Conservation (phyloP, 2,797 vertebrate genomes). For the Lycodopsis pacificus region DNA sequence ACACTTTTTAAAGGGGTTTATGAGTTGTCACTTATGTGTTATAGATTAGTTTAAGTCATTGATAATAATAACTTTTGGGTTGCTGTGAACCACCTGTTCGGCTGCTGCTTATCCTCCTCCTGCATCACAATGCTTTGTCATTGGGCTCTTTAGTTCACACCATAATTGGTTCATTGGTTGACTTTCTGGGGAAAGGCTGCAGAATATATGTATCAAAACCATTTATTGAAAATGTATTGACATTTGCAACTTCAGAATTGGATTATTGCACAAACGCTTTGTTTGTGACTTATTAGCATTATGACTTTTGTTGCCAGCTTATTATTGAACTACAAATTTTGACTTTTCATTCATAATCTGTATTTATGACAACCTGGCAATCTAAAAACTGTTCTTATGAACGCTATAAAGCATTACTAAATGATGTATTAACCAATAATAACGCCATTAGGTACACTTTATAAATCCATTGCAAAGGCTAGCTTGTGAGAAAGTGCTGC, state of each 20-base stretch:
- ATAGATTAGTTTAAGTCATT: background rate
- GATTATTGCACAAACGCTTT: background rate
- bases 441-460: background rate
- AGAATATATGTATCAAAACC: background rate
- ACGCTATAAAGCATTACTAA: background rate
- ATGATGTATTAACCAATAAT: background rate
- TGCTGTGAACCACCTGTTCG: background rate
- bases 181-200: conserved; percentile 7
- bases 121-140: background rate
- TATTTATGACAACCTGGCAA: background rate
- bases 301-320: background rate
- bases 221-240: background rate
- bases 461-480: background rate
- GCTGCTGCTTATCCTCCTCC: background rate
- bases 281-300: background rate
- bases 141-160: background rate
- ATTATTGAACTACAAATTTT: background rate
- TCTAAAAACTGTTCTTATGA: background rate
- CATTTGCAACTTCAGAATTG: background rate
- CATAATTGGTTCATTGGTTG: background rate
- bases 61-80: background rate
- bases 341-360: background rate
- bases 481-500: background rate
- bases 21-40: background rate
- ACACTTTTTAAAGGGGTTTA: background rate